These are phyloP conservation scores for Carcharodon carcharias DNA, from an alignment of 2,797 vertebrate species.

Conservation along the genomic window DNA sequence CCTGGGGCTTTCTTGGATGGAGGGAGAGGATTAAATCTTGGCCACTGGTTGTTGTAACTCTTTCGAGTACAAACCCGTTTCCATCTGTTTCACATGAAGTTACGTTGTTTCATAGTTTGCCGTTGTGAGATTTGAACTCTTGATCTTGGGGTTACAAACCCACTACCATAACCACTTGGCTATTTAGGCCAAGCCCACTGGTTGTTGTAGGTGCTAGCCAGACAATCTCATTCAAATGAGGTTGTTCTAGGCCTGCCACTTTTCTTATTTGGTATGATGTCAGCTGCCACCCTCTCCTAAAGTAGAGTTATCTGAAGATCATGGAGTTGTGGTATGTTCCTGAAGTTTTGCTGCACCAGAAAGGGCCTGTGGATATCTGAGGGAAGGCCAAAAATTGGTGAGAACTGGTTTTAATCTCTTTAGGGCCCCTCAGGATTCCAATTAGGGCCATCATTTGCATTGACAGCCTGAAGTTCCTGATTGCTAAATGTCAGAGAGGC, in stretches of 20 bases:
- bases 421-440: background rate
- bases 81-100: too few species aligned
- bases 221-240: background rate
- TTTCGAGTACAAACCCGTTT: too few species aligned
- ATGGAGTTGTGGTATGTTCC: background rate
- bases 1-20: too few species aligned
- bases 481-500: background rate
- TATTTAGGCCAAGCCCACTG: too few species aligned
- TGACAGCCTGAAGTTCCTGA: background rate
- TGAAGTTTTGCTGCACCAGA: background rate
- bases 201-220: too few species aligned
- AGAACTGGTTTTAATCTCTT: too few species aligned
- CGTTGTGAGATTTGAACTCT: too few species aligned
- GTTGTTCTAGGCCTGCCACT: background rate
- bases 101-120: too few species aligned
- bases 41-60: too few species aligned
- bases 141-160: too few species aligned
- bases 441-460: background rate
- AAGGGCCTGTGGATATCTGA: background rate
- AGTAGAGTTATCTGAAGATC: background rate
- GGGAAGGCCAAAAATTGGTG: background rate
- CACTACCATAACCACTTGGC: too few species aligned
- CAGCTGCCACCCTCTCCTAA: background rate
- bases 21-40: too few species aligned
- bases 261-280: background rate